Evolutionary conservation across 2,113 vertebrate genomes (phyloP).

Genomic region (Psettodes erumei): DNA sequence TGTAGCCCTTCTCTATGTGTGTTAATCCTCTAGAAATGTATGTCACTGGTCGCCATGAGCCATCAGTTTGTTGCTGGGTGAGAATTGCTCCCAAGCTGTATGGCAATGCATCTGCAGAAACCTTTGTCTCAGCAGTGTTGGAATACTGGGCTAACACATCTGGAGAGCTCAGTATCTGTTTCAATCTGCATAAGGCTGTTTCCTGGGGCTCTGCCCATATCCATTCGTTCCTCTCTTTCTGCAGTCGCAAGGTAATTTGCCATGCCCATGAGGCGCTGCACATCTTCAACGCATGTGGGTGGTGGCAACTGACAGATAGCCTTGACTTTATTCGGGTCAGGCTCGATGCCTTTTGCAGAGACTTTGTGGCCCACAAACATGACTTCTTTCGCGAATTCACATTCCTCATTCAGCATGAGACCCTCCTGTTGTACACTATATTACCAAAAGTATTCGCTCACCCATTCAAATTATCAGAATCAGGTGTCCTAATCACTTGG

Average conservation of each 20-base stretch:
- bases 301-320: no score
- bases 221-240: conserved; percentile 1
- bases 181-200: neutral
- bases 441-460: no score
- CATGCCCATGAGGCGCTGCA: no score
- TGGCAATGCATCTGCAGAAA: conserved; percentile 29
- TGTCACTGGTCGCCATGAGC: conserved; percentile 24
- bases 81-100: conserved; percentile 1
- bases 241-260: neutral
- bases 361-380: no score
- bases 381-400: no score
- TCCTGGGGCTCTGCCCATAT: neutral
- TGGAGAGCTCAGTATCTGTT: neutral
- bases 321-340: no score
- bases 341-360: no score
- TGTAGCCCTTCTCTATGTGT: conserved; percentile 22
- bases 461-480: no score
- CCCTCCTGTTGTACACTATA: neutral
- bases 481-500: no score
- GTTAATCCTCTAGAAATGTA: conserved; percentile 45
- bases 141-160: neutral
- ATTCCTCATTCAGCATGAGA: neutral
- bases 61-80: conserved; percentile 4
- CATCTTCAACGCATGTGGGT: no score
- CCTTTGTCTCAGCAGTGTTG: conserved; percentile 13